Conservation (phyloP, 2,797 vertebrate species). For the Myotis pilosus region DNA sequence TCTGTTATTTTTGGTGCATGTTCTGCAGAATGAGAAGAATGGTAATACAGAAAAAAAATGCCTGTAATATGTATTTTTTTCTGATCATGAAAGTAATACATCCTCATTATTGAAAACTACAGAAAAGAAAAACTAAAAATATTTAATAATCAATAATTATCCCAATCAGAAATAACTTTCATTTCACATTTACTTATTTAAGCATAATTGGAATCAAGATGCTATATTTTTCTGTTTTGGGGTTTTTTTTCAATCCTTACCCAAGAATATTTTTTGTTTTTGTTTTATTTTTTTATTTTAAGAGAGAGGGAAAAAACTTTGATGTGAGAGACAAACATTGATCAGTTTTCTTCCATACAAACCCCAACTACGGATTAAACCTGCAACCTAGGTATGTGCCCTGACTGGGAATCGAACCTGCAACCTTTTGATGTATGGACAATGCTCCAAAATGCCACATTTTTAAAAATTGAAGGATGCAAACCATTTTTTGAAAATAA, state of each 20-base stretch:
- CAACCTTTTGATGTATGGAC: background rate
- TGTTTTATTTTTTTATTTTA: background rate
- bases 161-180: background rate
- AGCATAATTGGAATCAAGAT: constrained; percentile 10
- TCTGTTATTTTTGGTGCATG: background rate
- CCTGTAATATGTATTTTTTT: background rate
- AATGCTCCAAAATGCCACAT: background rate
- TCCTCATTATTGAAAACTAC: background rate
- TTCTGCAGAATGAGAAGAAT: constrained; percentile 26
- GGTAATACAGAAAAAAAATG: background rate
- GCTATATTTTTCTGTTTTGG: background rate
- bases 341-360: background rate
- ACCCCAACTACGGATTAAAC: background rate
- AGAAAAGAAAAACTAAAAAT: background rate
- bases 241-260: background rate
- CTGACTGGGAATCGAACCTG: background rate
- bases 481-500: background rate
- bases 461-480: constrained; percentile 38
- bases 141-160: constrained; percentile 12
- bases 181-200: constrained; percentile 22
- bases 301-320: background rate
- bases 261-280: background rate
- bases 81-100: constrained; percentile 3
- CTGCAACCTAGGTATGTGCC: background rate
- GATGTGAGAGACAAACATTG: background rate